A percentile compares a stretch with the other conserved stretches of the same genome.
Conservation (phyloP, 2,888 invertebrate species). For the Drosophila hamatofila region DNA sequence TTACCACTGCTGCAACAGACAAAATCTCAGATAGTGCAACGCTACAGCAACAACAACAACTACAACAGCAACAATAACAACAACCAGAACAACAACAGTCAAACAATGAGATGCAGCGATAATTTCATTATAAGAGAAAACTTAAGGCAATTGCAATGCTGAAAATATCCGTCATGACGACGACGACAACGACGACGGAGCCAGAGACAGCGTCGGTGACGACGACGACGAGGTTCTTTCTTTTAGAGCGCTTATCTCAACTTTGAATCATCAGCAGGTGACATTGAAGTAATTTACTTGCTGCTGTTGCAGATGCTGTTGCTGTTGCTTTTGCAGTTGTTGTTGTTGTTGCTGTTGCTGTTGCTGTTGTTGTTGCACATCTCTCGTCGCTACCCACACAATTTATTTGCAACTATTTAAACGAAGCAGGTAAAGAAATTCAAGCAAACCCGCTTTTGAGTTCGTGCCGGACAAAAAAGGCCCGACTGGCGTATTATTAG, state of each 20-base stretch:
- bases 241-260: constrained; percentile 71
- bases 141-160: constrained; percentile 63
- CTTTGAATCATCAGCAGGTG: constrained; percentile 79
- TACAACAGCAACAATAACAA: constrained; percentile 17
- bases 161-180: constrained; percentile 60
- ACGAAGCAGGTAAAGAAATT: constrained; percentile 52
- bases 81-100: constrained; percentile 38
- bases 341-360: constrained; percentile 47
- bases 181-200: constrained; percentile 11
- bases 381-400: constrained; percentile 72
- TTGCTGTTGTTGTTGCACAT: constrained; percentile 44
- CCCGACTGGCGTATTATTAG: constrained; percentile 72
- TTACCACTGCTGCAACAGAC: constrained; percentile 55
- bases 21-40: constrained; percentile 54
- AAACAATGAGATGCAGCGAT: constrained; percentile 78
- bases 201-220: constrained; percentile 9
- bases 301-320: constrained; percentile 58
- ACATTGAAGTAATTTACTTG: constrained; percentile 82
- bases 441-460: constrained; percentile 44
- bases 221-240: constrained; percentile 48
- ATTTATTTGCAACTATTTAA: constrained; percentile 79
- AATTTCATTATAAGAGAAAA: constrained; percentile 80
- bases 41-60: constrained; percentile 20
- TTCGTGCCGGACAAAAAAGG: constrained; percentile 68
- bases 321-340: constrained; percentile 19